These are phyloP conservation scores for Carassius auratus DNA, from an alignment of 2,113 vertebrate species.

Conservation along the genomic window DNA sequence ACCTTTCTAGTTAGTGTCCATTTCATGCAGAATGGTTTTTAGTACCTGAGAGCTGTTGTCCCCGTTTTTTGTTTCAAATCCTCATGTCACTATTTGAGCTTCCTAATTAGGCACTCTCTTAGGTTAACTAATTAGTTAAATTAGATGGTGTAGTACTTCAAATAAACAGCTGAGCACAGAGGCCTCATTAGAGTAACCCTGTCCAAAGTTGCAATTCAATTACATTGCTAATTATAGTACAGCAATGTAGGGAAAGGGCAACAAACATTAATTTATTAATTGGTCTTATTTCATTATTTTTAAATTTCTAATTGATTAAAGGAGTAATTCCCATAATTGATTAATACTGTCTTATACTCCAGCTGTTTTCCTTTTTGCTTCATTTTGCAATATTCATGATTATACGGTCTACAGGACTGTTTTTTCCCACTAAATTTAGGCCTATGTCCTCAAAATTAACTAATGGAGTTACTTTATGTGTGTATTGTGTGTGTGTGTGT, in stretches of 20 bases:
- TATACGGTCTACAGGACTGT: background rate
- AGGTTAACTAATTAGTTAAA: constrained; percentile 50
- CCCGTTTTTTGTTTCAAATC: constrained; percentile 33
- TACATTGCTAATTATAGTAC: background rate
- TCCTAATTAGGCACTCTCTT: constrained; percentile 36
- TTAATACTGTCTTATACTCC: background rate
- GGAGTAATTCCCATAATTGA: background rate
- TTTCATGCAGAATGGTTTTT: background rate
- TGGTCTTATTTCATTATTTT: background rate
- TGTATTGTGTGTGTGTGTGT: background rate
- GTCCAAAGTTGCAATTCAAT: background rate
- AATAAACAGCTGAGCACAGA: background rate
- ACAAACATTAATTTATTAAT: background rate
- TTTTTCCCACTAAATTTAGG: background rate
- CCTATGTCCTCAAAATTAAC: background rate
- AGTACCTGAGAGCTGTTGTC: background rate
- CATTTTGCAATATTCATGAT: background rate
- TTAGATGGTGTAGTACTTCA: constrained; percentile 38
- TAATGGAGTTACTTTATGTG: background rate
- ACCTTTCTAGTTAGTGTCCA: background rate
- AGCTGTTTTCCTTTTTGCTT: background rate
- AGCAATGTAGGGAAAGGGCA: background rate
- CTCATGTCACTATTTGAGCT: constrained; percentile 39
- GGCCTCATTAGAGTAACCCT: background rate
- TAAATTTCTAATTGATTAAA: background rate